A percentile compares a stretch with the other conserved stretches of the same genome.
Evolutionary conservation across 1,140 invertebrate species (phyloP).

Genomic region (Homarus americanus): DNA sequence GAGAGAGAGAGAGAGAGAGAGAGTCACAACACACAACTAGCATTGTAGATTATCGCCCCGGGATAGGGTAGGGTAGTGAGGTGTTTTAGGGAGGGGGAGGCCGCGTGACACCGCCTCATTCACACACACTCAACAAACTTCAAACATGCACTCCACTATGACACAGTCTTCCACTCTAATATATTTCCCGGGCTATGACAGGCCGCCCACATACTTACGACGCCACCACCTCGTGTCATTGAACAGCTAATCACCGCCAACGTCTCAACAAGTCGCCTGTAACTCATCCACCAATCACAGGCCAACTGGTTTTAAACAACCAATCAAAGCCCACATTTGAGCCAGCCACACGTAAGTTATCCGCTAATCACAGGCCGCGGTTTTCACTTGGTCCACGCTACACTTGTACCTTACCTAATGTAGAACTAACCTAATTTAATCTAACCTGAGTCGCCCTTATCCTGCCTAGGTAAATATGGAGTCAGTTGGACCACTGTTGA

Average conservation of each 20-base stretch:
- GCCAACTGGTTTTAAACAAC: neutral
- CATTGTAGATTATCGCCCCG: neutral
- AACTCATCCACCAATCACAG: neutral
- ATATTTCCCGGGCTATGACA: neutral
- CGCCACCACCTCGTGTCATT: neutral
- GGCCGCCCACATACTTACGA: neutral
- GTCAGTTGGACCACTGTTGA: too few relatives aligned
- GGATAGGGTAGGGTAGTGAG: neutral
- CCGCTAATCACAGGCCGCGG: neutral
- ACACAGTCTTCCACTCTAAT: neutral
- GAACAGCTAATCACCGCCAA: neutral
- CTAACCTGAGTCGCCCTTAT: too few relatives aligned
- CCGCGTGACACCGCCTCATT: neutral
- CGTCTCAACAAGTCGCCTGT: neutral
- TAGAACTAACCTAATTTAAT: too few relatives aligned
- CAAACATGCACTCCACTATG: neutral
- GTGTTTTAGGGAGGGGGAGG: neutral
- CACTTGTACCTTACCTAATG: too few relatives aligned
- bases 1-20: neutral
- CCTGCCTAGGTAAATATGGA: too few relatives aligned
- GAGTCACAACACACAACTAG: neutral
- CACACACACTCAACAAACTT: neutral
- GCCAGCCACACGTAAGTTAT: neutral
- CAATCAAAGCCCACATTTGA: neutral
- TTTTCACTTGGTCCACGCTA: too few relatives aligned